phyloP scores from a whole-genome alignment of 2,888 invertebrate species.

The Frankliniella fusca region DNA sequence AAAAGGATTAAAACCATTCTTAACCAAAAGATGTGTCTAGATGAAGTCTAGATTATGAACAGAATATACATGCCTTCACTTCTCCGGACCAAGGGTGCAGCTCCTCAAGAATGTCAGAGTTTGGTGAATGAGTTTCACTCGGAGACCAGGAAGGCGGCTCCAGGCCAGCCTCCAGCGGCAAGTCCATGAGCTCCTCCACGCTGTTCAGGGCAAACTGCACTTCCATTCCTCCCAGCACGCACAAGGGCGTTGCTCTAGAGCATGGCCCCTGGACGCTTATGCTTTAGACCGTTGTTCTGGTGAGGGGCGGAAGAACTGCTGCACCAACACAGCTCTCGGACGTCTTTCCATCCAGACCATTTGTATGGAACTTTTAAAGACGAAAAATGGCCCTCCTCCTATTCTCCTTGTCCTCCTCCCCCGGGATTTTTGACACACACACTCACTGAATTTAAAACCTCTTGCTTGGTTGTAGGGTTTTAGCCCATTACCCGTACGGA shows the following conservation, averaged over 20 bases:
- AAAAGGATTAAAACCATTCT: too few species aligned
- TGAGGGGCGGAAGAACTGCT: conserved; percentile 19
- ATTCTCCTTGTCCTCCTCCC: not conserved
- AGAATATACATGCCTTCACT: not conserved
- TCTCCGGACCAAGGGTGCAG: conserved; percentile 1
- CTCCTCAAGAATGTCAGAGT: conserved; percentile 20
- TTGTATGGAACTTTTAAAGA: not conserved
- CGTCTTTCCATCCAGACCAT: conserved; percentile 22
- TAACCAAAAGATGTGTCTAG: too few species aligned
- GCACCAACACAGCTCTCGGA: not conserved
- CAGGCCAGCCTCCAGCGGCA: conserved; percentile 30
- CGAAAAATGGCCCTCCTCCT: conserved; percentile 6
- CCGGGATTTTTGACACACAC: not conserved
- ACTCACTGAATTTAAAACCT: conserved; percentile 21
- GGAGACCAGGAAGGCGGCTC: conserved; percentile 18
- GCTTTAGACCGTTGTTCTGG: conserved; percentile 22
- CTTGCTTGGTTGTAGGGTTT: not conserved
- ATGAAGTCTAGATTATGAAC: not conserved
- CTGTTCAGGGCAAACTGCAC: conserved; percentile 37
- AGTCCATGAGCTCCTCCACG: conserved; percentile 36
- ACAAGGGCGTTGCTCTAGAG: conserved; percentile 12
- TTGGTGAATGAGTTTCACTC: conserved; percentile 2
- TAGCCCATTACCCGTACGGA: conserved; percentile 21
- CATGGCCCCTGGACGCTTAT: conserved; percentile 4
- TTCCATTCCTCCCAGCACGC: conserved; percentile 35